Percentiles rank a stretch among this genome's conserved stretches.
Evolutionary conservation across 2,888 invertebrate genomes (phyloP).

Genomic region (Amblyjoppa proteus): DNA sequence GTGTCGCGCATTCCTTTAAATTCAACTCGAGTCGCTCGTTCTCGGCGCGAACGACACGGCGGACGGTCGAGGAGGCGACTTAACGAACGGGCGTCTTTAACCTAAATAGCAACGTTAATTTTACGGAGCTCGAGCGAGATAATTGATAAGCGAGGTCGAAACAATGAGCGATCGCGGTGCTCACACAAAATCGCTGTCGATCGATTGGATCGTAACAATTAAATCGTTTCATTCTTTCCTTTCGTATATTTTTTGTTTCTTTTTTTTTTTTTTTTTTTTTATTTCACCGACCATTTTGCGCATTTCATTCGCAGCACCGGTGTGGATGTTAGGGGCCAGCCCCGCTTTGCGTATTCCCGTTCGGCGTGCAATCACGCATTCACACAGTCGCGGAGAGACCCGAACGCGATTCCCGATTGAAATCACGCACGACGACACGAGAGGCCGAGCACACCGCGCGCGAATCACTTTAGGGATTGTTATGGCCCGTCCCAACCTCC

Average conservation of each 20-base stretch:
- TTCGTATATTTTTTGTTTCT: neutral
- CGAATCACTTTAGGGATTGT: constrained; percentile 68
- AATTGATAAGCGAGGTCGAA: neutral
- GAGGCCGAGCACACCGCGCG: constrained; percentile 46
- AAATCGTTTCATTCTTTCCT: constrained; percentile 37
- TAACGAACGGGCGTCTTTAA: constrained; percentile 23
- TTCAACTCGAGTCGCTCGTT: constrained; percentile 29
- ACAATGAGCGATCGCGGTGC: neutral
- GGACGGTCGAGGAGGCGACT: neutral
- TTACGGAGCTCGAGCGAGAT: neutral
- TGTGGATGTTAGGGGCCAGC: neutral
- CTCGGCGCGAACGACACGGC: neutral
- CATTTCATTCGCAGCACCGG: constrained; percentile 31
- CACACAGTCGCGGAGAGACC: constrained; percentile 17
- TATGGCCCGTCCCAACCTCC: constrained; percentile 41
- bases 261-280: neutral
- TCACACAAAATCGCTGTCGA: neutral
- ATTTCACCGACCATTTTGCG: constrained; percentile 10
- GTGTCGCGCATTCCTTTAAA: constrained; percentile 59
- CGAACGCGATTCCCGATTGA: constrained; percentile 61
- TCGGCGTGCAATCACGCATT: constrained; percentile 17
- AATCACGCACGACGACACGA: constrained; percentile 60
- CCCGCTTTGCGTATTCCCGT: constrained; percentile 33
- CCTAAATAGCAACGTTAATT: constrained; percentile 7
- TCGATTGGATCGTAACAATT: constrained; percentile 47